Evolutionary conservation across 2,888 invertebrate species (phyloP).

Genomic region (Drosophila paramelanica): DNA sequence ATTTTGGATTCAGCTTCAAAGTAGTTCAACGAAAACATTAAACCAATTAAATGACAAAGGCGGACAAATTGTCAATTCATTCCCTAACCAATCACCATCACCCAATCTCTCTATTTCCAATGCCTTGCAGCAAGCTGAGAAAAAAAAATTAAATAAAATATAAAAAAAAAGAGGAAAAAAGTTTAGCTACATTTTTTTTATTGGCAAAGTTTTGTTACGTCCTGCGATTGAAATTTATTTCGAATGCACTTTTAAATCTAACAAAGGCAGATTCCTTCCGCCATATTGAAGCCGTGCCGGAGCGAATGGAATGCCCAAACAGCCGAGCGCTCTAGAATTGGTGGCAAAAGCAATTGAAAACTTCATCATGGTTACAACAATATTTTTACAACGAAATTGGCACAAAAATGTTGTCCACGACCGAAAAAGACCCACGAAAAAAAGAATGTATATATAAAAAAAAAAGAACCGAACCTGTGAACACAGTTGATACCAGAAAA

Average conservation of each 20-base stretch:
- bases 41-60: constrained; percentile 67
- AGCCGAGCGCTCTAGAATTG: constrained; percentile 27
- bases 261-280: constrained; percentile 74
- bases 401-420: constrained; percentile 78
- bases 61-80: constrained; percentile 49
- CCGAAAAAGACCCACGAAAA: constrained; percentile 52
- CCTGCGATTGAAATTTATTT: constrained; percentile 68
- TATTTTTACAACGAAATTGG: constrained; percentile 79
- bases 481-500: constrained; percentile 23
- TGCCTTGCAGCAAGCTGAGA: constrained; percentile 19
- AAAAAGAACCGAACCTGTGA: constrained; percentile 12
- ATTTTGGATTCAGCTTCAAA: not conserved
- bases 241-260: constrained; percentile 73
- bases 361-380: constrained; percentile 80
- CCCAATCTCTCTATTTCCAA: constrained; percentile 15
- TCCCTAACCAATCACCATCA: constrained; percentile 17
- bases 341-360: constrained; percentile 74
- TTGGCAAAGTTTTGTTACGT: constrained; percentile 60
- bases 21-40: constrained; percentile 47
- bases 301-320: not conserved
- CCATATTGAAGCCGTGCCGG: constrained; percentile 39
- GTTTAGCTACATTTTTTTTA: constrained; percentile 63
- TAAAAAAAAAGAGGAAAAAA: constrained; percentile 8
- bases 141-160: not conserved
- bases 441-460: not conserved